A percentile compares a stretch with the other conserved stretches of the same genome.
phyloP scores from a whole-genome alignment of 2,797 vertebrate genomes.

The Falco rusticolus region DNA sequence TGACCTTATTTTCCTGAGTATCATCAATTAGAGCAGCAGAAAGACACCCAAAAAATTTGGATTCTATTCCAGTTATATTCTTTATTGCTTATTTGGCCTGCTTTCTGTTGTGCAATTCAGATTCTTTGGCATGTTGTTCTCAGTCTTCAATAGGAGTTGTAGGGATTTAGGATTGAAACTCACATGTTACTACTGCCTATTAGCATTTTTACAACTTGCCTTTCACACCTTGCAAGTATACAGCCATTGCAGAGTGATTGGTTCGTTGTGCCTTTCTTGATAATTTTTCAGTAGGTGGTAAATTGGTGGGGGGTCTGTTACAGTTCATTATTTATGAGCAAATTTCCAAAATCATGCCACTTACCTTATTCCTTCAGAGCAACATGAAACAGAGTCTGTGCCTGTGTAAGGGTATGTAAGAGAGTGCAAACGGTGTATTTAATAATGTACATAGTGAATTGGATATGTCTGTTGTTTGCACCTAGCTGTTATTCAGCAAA shows the following conservation, averaged over 20 bases:
- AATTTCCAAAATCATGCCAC: neutral
- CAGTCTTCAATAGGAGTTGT: neutral
- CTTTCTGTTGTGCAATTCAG: neutral
- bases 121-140: neutral
- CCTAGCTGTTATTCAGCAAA: neutral
- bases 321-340: neutral
- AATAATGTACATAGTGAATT: neutral
- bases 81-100: neutral
- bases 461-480: neutral
- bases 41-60: neutral
- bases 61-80: neutral
- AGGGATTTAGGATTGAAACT: neutral
- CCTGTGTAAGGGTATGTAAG: neutral
- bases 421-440: neutral
- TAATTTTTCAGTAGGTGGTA: neutral
- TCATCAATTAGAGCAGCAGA: neutral
- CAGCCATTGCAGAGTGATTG: neutral
- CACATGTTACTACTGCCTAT: accelerated
- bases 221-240: neutral
- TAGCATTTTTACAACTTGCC: neutral
- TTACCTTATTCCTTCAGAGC: neutral
- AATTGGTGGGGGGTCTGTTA: neutral
- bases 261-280: neutral
- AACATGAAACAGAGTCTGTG: neutral
- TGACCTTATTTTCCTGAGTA: neutral